Evolutionary conservation across 30 jellyfish, hydroid and myxozoan genomes (phyloP).

Genomic region (Mastigias papua): DNA sequence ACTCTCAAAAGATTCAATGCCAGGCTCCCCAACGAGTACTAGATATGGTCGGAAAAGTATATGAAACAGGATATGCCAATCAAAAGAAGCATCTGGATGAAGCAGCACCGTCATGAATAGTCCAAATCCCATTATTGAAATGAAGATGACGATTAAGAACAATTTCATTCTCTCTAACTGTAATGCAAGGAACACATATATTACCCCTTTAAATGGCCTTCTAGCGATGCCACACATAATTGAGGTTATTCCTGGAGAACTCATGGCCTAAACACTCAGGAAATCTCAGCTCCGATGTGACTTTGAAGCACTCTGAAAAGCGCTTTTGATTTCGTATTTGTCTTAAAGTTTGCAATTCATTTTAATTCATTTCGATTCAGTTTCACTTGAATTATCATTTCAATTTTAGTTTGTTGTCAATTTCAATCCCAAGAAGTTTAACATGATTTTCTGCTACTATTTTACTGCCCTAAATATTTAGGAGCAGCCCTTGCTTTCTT

Average conservation of each 20-base stretch:
- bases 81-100: conserved; percentile 32
- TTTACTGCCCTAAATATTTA: too few species aligned
- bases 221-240: neutral
- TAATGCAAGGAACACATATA: neutral
- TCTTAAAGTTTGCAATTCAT: too few species aligned
- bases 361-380: too few species aligned
- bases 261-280: too few species aligned
- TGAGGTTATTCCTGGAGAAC: neutral
- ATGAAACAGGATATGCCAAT: conserved; percentile 28
- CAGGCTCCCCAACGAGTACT: conserved; percentile 62
- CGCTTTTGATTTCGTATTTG: too few species aligned
- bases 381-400: too few species aligned
- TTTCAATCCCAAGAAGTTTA: too few species aligned
- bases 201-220: neutral
- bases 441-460: too few species aligned
- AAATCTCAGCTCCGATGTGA: too few species aligned
- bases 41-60: conserved; percentile 73
- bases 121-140: neutral
- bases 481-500: too few species aligned
- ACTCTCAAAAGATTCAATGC: conserved; percentile 40
- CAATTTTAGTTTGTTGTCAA: too few species aligned
- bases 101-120: conserved; percentile 14
- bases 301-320: too few species aligned
- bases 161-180: neutral
- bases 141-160: neutral